Evolutionary conservation across 2,113 vertebrate genomes (phyloP), one percentile per base, ranked within the genome.

Genomic region (Pomatostomus ruficeps): DNA sequence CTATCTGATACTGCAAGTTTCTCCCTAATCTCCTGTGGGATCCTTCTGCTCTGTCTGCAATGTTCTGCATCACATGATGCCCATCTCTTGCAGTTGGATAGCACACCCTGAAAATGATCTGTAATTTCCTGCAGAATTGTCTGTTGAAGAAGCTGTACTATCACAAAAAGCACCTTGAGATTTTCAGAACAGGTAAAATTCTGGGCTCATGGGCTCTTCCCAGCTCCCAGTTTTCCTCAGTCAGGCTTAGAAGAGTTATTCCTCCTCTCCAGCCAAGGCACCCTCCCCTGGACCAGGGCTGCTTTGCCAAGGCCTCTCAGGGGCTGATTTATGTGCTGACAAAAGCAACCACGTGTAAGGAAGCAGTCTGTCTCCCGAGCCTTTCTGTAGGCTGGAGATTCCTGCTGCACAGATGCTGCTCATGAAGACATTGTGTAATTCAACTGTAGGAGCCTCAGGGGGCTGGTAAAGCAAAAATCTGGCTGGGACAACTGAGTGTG

Each of bases 291-390:
- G 63, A 80, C 42, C 76, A 86, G 46, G 35, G 58, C 29, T 0
- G 8, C 51, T 77, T 63, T 3, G 1, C 58, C 14, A n/a, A 57
- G 71, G 48, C 57, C 78, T 78, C 62, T 85, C 40, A 61, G 70
- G 45, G 43, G 2, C 48, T 88, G 88, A 92, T 91, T 95, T 96
- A 93, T 89, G 52, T 71, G 36, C 79, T 89, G 95, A 86, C 85
- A 91, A 93, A 94, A 93, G 52, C 76, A 89, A 75, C 43, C 63
- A 94, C 15, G 25, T 94, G 83, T 95, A 91, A 84, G 79, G 88
- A 86, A 90, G 57, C 83, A 93, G 88, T 74, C 59, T 84, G 83
- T 62, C 76, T 93, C 72, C 63, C 86, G 63, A 81, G 68, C 33
- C 18, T 89, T 92, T 91, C 68, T 81, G 65, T 31, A 57, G 63